Base-by-base conservation (phyloP, 2,113 vertebrate genomes). In the Accipiter virgatus region DNA sequence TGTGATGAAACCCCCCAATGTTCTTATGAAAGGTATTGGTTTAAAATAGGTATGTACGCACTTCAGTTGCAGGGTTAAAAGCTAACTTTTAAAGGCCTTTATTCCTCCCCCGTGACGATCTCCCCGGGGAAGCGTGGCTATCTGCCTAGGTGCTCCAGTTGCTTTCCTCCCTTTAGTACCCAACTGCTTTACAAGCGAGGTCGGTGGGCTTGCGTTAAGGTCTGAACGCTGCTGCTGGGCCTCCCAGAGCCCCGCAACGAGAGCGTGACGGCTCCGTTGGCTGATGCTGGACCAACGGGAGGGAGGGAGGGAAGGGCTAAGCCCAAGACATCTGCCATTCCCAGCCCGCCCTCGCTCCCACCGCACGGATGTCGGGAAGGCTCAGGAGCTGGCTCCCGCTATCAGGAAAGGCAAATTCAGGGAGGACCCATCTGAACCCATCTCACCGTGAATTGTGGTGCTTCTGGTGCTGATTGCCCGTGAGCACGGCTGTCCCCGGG, bases 351-450 rank as follows among this genome's bases (percentile, higher is more conserved):
- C 18, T 67, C 0, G 2, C 18, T 88, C 29, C 34, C 3, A 3
- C 9, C 0, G 2, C 1, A 0, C 0, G 1, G 22, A 19, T 68
- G 42, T 21, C 1, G 2, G 25, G 25, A 19, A 78, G 25, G 23
- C 16, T 75, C 13, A 8, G 75, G 40, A 81, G 40, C 13, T 0
- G 2, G 20, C 50, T 91, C 27, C 38, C 3, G 2, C 50, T n/a
- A 4, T 32, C 67, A 45, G 42, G 45, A 81, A 88, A 84, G 40
- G 18, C 32, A 71, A 61, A 59, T 61, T 32, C 2, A 1, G 5
- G 32, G n/a, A 55, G 13, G 45, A 66, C 11, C 75, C 8, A 3
- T 71, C 47, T 0, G 2, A 88, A 62, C 22, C 16, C 45, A 17
- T 22, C 29, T 55, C 1, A 1, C n/a, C 5, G 3, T 0, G 2